These are phyloP conservation scores for Acrobasis repandana DNA, from an alignment of 2,888 invertebrate species.

Conservation along the genomic window DNA sequence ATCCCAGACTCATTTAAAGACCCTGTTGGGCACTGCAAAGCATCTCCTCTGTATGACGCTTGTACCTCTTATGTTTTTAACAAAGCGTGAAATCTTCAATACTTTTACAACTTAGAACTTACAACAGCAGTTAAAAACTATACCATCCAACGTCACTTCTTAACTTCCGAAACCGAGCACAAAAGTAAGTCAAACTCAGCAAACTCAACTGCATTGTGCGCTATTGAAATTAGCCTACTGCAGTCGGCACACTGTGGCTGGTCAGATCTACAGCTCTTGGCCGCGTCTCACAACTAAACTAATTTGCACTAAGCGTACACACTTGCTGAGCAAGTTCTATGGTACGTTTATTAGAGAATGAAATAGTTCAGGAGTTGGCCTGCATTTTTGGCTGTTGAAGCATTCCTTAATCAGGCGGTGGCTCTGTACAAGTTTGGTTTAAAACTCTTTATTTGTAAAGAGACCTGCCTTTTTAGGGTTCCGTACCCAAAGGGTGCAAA, in stretches of 20 bases:
- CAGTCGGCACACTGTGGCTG: constrained; percentile 1
- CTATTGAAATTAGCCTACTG: constrained; percentile 12
- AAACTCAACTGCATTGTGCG: not conserved
- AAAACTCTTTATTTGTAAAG: too few species aligned
- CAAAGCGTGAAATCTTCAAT: too few species aligned
- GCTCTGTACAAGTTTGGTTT: too few species aligned
- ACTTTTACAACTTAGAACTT: too few species aligned
- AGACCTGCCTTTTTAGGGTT: too few species aligned
- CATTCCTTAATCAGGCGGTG: not conserved
- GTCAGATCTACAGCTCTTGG: not conserved
- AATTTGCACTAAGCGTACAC: constrained; percentile 50
- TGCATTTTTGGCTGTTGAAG: constrained; percentile 10
- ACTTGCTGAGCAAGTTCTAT: constrained; percentile 32
- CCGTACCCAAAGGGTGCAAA: too few species aligned
- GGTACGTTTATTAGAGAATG: constrained; percentile 49
- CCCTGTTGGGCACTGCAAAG: too few species aligned
- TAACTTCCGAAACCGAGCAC: constrained; percentile 3
- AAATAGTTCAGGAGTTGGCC: constrained; percentile 36
- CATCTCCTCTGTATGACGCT: too few species aligned
- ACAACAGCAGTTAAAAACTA: too few species aligned
- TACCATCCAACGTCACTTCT: not conserved
- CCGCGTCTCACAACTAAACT: constrained; percentile 51
- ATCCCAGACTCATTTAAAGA: too few species aligned
- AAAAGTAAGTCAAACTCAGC: constrained; percentile 6
- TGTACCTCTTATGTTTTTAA: too few species aligned